Conservation (phyloP, 1,140 invertebrate species). For the Trialeurodes vaporariorum region DNA sequence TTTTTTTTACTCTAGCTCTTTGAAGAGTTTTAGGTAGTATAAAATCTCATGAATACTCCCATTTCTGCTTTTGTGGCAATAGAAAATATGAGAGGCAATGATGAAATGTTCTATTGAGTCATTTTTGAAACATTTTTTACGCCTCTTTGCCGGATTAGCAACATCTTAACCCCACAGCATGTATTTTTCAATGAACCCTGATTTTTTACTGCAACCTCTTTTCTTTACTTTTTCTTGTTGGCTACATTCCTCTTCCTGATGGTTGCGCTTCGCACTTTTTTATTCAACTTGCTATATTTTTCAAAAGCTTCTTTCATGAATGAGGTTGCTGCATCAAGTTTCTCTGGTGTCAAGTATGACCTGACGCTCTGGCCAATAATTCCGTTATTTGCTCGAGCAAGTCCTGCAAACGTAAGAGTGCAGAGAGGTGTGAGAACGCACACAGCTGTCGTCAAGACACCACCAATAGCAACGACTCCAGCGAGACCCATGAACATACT, state of each 20-base stretch:
- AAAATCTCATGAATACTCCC: no score
- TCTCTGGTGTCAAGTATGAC: not conserved
- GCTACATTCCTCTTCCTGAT: not conserved
- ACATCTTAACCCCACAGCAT: no score
- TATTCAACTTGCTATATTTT: not conserved
- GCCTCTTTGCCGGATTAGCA: no score
- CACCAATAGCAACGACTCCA: conserved; percentile 1
- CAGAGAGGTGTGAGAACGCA: not conserved
- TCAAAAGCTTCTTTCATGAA: not conserved
- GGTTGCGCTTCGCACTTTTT: not conserved
- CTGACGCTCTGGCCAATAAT: not conserved
- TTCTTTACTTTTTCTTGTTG: not conserved
- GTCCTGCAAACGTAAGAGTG: not conserved
- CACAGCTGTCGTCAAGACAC: not conserved
- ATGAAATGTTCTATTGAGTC: no score
- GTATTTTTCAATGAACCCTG: no score
- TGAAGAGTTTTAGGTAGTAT: no score
- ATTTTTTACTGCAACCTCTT: no score
- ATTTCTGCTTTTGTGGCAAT: no score
- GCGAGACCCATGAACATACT: not conserved
- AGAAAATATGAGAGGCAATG: no score
- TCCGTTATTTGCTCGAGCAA: not conserved
- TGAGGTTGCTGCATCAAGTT: not conserved
- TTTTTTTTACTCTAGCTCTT: no score
- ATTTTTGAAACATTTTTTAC: no score